Evolutionary conservation across 2,113 vertebrate genomes (phyloP), one percentile per base, ranked within the genome.

Genomic region (Amblyornis subalaris): DNA sequence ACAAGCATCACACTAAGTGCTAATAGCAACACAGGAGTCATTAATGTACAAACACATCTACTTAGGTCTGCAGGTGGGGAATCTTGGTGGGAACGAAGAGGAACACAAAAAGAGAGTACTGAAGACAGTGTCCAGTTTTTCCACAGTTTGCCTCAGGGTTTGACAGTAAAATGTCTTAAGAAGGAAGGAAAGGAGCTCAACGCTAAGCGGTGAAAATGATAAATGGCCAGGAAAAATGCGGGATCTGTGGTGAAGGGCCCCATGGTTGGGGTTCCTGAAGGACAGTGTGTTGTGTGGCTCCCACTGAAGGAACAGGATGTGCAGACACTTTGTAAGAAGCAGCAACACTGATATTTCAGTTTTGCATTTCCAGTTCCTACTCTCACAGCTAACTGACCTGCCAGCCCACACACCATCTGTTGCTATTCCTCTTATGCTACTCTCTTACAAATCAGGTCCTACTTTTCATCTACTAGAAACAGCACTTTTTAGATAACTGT

Each of bases 301-400:
- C 38, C 0, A 0, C 29, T 74, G 61, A 74, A 78, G 65, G 48
- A 89, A 58, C 28, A 64, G 35, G n/a, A 60, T 3, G 2, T 40
- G 55, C 4, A 0, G 40, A 60, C 4, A 23, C 65, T 64, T 81
- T 12, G 1, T 8, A 85, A 76, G 83, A 76, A 75, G 61, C 22
- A 57, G 60, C 69, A 81, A 35, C 22, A 38, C 2, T 51, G 44
- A 6, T 74, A 74, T 73, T 92, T 84, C 51, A 66, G 57, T 89
- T 74, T 71, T 87, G 71, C 55, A 55, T 44, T 74, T 77, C 83
- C 54, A 80, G 21, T 44, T 90, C 77, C 70, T 65, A 21, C 57
- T 71, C 80, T 85, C 51, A 72, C 53, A 92, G 65, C 51, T 75
- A 81, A 71, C 38, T 87, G 89, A 89, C 91, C 94, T 87, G 57